These are phyloP conservation scores for Lepeophtheirus nordmannii DNA, from an alignment of 2,888 invertebrate genomes.

Conservation along the genomic window DNA sequence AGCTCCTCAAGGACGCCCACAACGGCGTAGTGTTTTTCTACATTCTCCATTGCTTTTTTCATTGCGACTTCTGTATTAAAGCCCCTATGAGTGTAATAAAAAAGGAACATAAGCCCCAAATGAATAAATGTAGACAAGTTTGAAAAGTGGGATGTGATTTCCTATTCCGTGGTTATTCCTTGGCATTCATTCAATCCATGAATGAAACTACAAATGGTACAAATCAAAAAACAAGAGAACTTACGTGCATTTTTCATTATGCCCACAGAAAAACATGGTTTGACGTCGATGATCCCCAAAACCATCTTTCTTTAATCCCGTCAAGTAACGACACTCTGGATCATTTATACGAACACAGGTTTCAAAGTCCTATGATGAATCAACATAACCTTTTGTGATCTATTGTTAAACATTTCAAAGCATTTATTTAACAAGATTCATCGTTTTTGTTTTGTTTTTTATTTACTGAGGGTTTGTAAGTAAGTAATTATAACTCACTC, in stretches of 20 bases:
- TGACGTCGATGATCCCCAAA: constrained; percentile 38
- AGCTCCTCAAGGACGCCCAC: constrained; percentile 76
- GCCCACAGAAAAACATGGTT: constrained; percentile 77
- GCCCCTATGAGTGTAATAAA: constrained; percentile 44
- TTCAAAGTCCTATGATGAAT: constrained; percentile 55
- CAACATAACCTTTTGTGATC: background rate
- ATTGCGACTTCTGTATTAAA: constrained; percentile 68
- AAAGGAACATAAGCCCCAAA: background rate
- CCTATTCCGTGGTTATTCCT: background rate
- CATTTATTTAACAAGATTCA: too few relatives aligned
- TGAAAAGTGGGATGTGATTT: too few relatives aligned
- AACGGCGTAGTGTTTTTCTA: constrained; percentile 70
- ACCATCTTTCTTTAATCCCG: constrained; percentile 62
- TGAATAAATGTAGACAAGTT: too few relatives aligned
- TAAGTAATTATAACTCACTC: background rate
- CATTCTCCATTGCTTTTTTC: constrained; percentile 65
- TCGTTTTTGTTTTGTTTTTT: too few relatives aligned
- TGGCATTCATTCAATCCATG: background rate
- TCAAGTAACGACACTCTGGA: constrained; percentile 63
- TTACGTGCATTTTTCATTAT: constrained; percentile 68
- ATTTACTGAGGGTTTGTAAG: too few relatives aligned
- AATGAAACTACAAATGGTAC: background rate
- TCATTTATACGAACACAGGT: constrained; percentile 68
- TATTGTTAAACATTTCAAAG: too few relatives aligned
- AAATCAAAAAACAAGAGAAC: constrained; percentile 31